These are phyloP conservation scores for Selene dorsalis DNA, from an alignment of 2,797 vertebrate species.

Conservation along the genomic window DNA sequence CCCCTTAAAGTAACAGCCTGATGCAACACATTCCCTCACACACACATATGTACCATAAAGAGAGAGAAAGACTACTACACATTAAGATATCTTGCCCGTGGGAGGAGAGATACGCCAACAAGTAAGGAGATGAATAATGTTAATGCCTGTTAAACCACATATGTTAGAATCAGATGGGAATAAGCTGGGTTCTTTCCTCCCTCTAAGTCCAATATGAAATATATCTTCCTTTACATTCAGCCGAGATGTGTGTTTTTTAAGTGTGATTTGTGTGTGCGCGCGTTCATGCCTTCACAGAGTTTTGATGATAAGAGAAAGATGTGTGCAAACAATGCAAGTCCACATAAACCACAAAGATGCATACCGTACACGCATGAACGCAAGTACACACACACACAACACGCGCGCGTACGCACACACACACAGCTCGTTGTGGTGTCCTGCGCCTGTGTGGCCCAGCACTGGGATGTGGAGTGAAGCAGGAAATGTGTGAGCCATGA, in stretches of 20 bases:
- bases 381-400: conserved; percentile 26
- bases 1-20: conserved; percentile 65
- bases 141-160: conserved; percentile 72
- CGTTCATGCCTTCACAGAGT: conserved; percentile 4
- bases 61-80: conserved; percentile 43
- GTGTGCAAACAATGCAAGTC: conserved; percentile 34
- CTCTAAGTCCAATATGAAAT: conserved; percentile 48
- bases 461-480: conserved; percentile 81
- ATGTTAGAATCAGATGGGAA: conserved; percentile 69
- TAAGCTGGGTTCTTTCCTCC: conserved; percentile 55
- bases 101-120: conserved; percentile 68
- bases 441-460: conserved; percentile 84
- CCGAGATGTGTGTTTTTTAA: conserved; percentile 20
- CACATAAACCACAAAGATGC: conserved; percentile 49
- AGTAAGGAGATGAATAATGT: conserved; percentile 70
- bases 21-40: conserved; percentile 60
- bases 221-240: conserved; percentile 50
- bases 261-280: not conserved
- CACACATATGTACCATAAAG: conserved; percentile 38
- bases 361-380: conserved; percentile 48
- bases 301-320: conserved; percentile 39
- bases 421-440: conserved; percentile 71
- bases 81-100: conserved; percentile 73
- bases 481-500: conserved; percentile 90
- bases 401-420: conserved; percentile 26